Conservation (phyloP, 2,888 invertebrate genomes). For the Drymonia ruficornis region DNA sequence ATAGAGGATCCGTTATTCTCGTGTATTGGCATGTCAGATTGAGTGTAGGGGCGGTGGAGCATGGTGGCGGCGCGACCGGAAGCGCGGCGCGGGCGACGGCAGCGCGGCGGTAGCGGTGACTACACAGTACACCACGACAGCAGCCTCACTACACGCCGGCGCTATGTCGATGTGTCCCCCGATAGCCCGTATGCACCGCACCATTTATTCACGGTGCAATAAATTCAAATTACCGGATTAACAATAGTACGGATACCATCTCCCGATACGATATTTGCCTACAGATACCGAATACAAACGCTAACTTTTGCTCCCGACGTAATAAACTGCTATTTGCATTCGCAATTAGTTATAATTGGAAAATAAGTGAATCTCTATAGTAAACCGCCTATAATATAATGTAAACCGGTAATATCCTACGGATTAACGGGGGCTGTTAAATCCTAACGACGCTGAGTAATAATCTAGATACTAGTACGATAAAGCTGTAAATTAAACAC, state of each 20-base stretch:
- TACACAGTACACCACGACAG: constrained; percentile 39
- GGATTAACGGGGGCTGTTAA: constrained; percentile 52
- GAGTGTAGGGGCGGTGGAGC: constrained; percentile 23
- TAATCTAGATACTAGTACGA: constrained; percentile 44
- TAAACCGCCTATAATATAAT: constrained; percentile 9
- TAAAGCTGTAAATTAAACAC: constrained; percentile 49
- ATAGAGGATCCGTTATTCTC: constrained; percentile 35
- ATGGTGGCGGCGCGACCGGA: not conserved
- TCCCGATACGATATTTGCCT: constrained; percentile 60
- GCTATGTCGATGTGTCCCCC: constrained; percentile 70
- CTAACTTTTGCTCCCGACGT: constrained; percentile 50
- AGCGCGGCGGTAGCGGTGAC: constrained; percentile 30
- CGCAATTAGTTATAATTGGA: constrained; percentile 44
- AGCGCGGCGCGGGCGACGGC: constrained; percentile 10
- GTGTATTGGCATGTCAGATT: constrained; percentile 54
- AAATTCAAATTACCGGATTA: constrained; percentile 85
- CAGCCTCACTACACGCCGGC: constrained; percentile 53
- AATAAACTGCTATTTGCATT: constrained; percentile 42
- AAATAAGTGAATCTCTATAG: constrained; percentile 27
- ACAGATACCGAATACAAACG: constrained; percentile 56
- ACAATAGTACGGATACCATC: constrained; percentile 83
- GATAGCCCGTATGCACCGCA: constrained; percentile 68
- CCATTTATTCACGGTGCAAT: constrained; percentile 83
- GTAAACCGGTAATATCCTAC: constrained; percentile 39
- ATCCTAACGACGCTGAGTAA: constrained; percentile 50